phyloP scores from a whole-genome alignment of 2,113 vertebrate genomes.

The Protobothrops mucrosquamatus region DNA sequence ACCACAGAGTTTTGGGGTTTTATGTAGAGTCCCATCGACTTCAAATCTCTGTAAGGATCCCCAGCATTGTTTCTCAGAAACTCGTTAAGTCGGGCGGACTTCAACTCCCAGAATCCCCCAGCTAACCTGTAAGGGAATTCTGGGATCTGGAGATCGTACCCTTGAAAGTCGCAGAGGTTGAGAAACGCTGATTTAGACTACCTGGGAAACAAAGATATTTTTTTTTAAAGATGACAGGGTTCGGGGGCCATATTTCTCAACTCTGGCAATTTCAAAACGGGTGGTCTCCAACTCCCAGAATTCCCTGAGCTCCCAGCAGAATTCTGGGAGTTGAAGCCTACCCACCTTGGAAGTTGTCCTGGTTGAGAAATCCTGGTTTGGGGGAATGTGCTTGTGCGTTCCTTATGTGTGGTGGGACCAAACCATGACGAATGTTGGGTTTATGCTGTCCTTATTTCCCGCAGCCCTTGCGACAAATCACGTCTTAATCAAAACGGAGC shows the following conservation, averaged over 20 bases:
- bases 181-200: neutral
- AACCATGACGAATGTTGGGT: neutral
- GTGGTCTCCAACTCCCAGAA: neutral
- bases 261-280: neutral
- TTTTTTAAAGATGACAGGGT: neutral
- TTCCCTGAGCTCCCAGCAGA: neutral
- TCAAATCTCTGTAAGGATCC: neutral
- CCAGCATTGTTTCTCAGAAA: neutral
- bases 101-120: neutral
- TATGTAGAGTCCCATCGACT: neutral
- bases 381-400: neutral
- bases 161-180: neutral
- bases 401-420: neutral
- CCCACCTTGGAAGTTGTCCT: neutral
- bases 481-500: neutral
- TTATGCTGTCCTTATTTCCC: neutral
- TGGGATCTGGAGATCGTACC: neutral
- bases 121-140: neutral
- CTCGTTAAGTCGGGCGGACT: neutral
- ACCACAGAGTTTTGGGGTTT: neutral
- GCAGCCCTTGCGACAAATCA: neutral
- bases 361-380: neutral
- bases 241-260: neutral
- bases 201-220: neutral
- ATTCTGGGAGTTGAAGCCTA: neutral